Evolutionary conservation across 1,140 invertebrate genomes (phyloP).

Genomic region (Vanessa atalanta): DNA sequence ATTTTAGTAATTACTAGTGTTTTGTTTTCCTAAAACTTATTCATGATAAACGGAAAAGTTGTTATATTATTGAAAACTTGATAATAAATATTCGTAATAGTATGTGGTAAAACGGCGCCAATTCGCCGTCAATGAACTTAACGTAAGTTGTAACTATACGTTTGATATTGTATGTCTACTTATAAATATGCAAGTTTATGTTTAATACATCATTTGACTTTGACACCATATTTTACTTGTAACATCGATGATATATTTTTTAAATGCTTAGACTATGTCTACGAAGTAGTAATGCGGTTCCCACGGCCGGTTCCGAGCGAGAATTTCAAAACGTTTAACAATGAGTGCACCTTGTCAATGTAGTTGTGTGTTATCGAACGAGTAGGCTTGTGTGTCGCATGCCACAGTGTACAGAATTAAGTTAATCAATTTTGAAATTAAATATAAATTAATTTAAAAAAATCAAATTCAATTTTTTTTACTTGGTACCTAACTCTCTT

Average conservation of each 20-base stretch:
- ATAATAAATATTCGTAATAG: constrained; percentile 20
- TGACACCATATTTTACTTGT: background rate
- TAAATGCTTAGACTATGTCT: constrained; percentile 37
- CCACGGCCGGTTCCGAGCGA: constrained; percentile 70
- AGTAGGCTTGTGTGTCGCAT: constrained; percentile 46
- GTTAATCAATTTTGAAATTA: constrained; percentile 7
- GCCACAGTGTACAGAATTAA: constrained; percentile 45
- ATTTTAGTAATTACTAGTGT: constrained; percentile 39
- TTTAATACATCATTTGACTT: background rate
- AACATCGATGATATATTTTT: constrained; percentile 24
- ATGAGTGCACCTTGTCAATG: constrained; percentile 67
- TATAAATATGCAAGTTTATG: background rate
- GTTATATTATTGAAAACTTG: background rate
- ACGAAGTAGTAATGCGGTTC: constrained; percentile 57
- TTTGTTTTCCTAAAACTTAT: constrained; percentile 16
- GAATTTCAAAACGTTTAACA: constrained; percentile 77
- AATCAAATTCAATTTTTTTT: background rate
- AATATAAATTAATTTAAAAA: background rate
- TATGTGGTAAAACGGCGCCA: constrained; percentile 55
- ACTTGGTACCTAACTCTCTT: no score
- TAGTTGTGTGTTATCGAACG: constrained; percentile 52
- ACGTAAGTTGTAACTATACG: constrained; percentile 38
- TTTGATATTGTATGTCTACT: constrained; percentile 3
- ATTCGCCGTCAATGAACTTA: constrained; percentile 61
- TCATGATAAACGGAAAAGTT: background rate